Base-by-base conservation (phyloP, 2,888 invertebrate species). In the Rutpela maculata region DNA sequence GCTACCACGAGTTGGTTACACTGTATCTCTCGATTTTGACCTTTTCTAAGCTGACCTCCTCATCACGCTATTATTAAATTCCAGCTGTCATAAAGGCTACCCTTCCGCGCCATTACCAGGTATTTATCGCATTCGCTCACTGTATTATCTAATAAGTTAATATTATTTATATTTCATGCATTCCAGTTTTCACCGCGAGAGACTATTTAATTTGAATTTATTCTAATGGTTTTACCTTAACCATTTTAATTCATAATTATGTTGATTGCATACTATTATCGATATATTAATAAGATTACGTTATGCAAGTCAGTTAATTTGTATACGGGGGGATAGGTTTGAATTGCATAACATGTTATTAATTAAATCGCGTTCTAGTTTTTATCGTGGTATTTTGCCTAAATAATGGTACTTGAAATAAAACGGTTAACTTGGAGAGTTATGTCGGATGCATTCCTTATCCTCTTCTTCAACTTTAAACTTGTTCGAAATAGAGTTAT, bases 31-130 rank as follows among this genome's bases (percentile, higher is more conserved):
- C 60, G 60, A 60, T 26, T 60, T 31, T 60, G 60, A 60, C 60
- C 60, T 50, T 60, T 60, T 60, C 60, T 60, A 60, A 50, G n/a
- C 1, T 31, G 22, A 26, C 60, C 60, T 60, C 60, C 60, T 60
- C 60, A 60, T 60, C 60, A 26, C n/a, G 31, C 4, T 12, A 31
- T 60, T 60, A 22, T 22, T 12, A 60, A 60, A 60, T 60, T 60
- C 60, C 60, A 26, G 60, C 60, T 60, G 60, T 60, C 60, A 60
- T 60, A 60, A 60, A 60, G 60, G 60, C 60, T 31, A 60, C 60
- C 60, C 60, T 31, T 60, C 60, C 60, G 60, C 60, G n/a, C n/a
- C 12, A 60, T n/a, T 15, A 60, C 15, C n/a, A n/a, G 22, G 6
- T 60, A 60, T 60, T 60, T 31, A 31, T 31, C 19, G 22, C 59